phyloP scores from a whole-genome alignment of 2,797 vertebrate genomes.

The Lithobates sylvaticus region DNA sequence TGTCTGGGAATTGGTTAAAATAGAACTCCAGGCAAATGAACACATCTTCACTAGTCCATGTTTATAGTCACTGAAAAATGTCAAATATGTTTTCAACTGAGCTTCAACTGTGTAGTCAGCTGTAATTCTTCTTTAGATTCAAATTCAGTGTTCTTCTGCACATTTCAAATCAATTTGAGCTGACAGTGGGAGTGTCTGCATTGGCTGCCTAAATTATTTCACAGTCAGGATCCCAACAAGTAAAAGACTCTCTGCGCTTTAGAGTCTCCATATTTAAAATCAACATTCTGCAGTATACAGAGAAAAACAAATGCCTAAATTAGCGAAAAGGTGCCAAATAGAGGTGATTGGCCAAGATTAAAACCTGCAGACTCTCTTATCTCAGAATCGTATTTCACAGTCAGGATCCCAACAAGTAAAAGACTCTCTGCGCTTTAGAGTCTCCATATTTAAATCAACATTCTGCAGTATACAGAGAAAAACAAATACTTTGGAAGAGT shows the following conservation, averaged over 20 bases:
- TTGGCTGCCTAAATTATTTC: background rate
- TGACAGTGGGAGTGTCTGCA: background rate
- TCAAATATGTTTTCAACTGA: background rate
- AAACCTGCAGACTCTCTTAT: background rate
- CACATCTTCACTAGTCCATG: background rate
- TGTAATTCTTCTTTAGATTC: background rate
- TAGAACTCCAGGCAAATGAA: background rate
- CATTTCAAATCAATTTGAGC: background rate
- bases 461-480: background rate
- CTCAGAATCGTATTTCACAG: background rate
- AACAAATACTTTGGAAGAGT: background rate
- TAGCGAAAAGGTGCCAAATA: background rate
- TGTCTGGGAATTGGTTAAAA: constrained; percentile 14
- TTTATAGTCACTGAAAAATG: background rate
- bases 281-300: too few species aligned
- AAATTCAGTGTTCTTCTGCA: background rate
- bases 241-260: too few species aligned
- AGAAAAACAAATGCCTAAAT: too few species aligned
- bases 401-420: too few species aligned
- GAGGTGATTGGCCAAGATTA: background rate
- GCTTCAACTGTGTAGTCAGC: background rate
- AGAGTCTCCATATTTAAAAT: too few species aligned
- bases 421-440: background rate
- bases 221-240: too few species aligned
- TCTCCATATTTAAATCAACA: background rate